Percentiles rank a stretch among this genome's conserved stretches.
Conservation (phyloP, 2,888 invertebrate species). For the Acronicta alni region DNA sequence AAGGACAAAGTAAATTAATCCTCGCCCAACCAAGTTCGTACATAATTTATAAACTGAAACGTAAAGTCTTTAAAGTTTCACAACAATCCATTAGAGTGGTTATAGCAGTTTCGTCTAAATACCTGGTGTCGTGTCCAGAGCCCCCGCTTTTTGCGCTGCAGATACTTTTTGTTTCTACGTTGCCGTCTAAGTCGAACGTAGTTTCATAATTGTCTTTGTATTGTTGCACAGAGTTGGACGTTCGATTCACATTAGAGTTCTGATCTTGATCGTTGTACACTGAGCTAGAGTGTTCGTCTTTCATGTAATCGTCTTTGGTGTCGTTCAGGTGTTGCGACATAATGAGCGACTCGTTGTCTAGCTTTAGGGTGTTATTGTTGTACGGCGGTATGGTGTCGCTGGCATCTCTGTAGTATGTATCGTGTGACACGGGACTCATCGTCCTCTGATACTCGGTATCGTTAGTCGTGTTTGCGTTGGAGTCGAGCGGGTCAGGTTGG, state of each 20-base stretch:
- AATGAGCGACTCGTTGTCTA: constrained; percentile 84
- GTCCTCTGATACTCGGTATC: constrained; percentile 77
- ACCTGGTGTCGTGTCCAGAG: constrained; percentile 95
- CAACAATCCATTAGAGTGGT: constrained; percentile 42
- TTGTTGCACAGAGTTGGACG: constrained; percentile 72
- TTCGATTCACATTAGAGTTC: constrained; percentile 70
- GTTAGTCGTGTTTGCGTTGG: constrained; percentile 74
- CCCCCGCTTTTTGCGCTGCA: constrained; percentile 94
- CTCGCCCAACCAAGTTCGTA: constrained; percentile 27
- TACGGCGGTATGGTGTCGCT: constrained; percentile 73
- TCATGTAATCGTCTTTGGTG: constrained; percentile 79
- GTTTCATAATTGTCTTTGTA: constrained; percentile 94
- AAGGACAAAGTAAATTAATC: constrained; percentile 30
- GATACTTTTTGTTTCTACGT: constrained; percentile 97
- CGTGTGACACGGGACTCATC: constrained; percentile 86
- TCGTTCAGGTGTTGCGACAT: constrained; percentile 81
- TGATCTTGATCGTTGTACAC: constrained; percentile 80
- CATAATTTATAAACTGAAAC: constrained; percentile 43
- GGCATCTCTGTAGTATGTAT: constrained; percentile 89
- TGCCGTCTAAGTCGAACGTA: constrained; percentile 97
- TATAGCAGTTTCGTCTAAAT: constrained; percentile 61
- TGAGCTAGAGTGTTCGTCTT: constrained; percentile 78
- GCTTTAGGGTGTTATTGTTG: constrained; percentile 86
- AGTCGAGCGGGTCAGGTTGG: constrained; percentile 71
- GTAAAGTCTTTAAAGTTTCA: constrained; percentile 26